Percentiles rank a stretch among this genome's conserved stretches.
Evolutionary conservation across 2,797 vertebrate genomes (phyloP).

Genomic region (Channallabes apus): DNA sequence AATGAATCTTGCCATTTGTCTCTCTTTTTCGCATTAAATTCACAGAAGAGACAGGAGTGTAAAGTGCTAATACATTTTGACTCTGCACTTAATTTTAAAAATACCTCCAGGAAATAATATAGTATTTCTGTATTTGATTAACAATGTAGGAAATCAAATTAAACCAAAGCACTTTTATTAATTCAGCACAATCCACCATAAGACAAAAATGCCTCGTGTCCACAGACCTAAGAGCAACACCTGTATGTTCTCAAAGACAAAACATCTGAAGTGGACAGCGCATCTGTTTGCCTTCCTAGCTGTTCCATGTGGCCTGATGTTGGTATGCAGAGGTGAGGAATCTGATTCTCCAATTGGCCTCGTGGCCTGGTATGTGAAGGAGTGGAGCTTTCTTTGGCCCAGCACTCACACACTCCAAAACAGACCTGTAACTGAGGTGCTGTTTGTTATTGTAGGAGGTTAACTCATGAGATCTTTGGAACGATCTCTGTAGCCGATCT

Average conservation of each 20-base stretch:
- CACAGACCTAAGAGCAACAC: constrained; percentile 29
- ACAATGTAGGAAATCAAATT: not conserved
- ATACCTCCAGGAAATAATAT: not conserved
- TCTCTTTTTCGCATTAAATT: constrained; percentile 1
- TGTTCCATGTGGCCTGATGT: constrained; percentile 44
- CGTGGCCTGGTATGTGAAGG: constrained; percentile 50
- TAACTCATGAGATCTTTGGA: constrained; percentile 14
- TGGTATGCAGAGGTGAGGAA: constrained; percentile 47
- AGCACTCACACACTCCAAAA: constrained; percentile 9
- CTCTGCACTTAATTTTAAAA: not conserved
- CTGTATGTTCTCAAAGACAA: constrained; percentile 45
- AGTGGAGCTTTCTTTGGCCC: constrained; percentile 14
- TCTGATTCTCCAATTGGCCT: constrained; percentile 27
- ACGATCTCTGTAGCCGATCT: constrained; percentile 6
- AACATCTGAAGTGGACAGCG: constrained; percentile 35
- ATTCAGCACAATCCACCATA: not conserved
- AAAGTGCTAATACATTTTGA: not conserved
- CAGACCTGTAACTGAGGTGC: constrained; percentile 14
- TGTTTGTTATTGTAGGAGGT: constrained; percentile 39
- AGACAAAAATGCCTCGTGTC: constrained; percentile 32
- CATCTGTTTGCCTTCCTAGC: constrained; percentile 49
- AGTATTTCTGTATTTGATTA: not conserved
- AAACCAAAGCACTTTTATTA: constrained; percentile 12
- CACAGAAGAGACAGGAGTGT: not conserved
- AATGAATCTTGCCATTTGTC: not conserved